Percentiles rank a stretch among this genome's conserved stretches.
Evolutionary conservation across 2,888 invertebrate species (phyloP).

Genomic region (Microplitis deprimator): DNA sequence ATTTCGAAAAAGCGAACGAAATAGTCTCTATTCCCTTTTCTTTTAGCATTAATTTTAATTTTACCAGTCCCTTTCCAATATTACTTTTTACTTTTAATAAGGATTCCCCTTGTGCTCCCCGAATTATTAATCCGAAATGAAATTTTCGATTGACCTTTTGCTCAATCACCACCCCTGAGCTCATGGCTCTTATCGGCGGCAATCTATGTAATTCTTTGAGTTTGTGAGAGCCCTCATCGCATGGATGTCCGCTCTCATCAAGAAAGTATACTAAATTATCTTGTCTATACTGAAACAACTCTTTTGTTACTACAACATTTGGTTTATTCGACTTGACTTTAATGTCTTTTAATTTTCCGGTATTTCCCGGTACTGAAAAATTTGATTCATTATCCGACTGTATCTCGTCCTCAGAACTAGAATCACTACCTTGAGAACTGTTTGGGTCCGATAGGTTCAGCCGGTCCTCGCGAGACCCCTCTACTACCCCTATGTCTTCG

Average conservation of each 20-base stretch:
- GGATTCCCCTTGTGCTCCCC: background rate
- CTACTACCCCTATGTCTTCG: too few species aligned
- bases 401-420: conserved; percentile 17
- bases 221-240: conserved; percentile 16
- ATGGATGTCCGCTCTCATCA: conserved; percentile 5
- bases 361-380: background rate
- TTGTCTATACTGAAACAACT: conserved; percentile 11
- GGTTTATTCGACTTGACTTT: too few species aligned
- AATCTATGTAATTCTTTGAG: background rate
- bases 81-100: background rate
- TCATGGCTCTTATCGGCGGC: too few species aligned
- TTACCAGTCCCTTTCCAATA: background rate
- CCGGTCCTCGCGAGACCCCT: too few species aligned
- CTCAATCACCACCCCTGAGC: too few species aligned
- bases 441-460: too few species aligned
- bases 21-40: background rate
- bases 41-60: background rate
- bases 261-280: conserved; percentile 33
- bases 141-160: background rate
- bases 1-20: background rate
- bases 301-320: background rate
- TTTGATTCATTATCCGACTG: background rate
- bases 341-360: too few species aligned
- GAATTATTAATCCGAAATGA: conserved; percentile 3
- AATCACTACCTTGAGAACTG: too few species aligned